Conservation (phyloP, 2,113 vertebrate species). For the Rhizomys pruinosus region DNA sequence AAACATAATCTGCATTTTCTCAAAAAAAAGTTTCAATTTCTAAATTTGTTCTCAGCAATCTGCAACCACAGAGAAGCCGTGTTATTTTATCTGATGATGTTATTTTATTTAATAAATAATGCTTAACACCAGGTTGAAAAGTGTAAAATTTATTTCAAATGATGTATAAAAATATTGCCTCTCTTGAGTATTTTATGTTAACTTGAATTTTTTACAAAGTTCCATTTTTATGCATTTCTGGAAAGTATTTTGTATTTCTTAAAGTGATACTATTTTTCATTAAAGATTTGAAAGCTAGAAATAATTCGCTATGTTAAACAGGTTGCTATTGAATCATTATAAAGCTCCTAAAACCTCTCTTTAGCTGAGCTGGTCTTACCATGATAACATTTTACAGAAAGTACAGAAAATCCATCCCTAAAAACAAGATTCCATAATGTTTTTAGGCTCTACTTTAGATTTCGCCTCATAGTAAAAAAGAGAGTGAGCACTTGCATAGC, state of each 20-base stretch:
- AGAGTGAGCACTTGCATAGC: background rate
- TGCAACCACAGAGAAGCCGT: background rate
- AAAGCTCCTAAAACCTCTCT: background rate
- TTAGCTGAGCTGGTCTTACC: background rate
- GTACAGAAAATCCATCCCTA: background rate
- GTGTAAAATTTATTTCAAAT: background rate
- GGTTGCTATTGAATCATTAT: background rate
- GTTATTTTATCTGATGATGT: background rate
- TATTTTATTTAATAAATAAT: conserved; percentile 23
- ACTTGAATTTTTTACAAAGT: conserved; percentile 1
- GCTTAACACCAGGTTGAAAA: background rate
- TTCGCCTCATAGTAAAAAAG: background rate
- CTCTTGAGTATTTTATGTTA: background rate
- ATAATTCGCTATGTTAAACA: background rate
- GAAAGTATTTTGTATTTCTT: conserved; percentile 14
- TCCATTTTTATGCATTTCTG: background rate
- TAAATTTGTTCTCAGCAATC: background rate
- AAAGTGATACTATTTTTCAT: background rate
- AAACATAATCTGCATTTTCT: background rate
- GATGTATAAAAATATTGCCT: background rate
- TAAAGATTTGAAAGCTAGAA: background rate
- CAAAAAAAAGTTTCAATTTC: background rate
- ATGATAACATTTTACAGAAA: background rate
- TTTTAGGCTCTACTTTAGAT: background rate
- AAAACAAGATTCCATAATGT: background rate